These are phyloP conservation scores for Acrobasis consociella DNA, from an alignment of 2,888 invertebrate genomes.

Conservation along the genomic window DNA sequence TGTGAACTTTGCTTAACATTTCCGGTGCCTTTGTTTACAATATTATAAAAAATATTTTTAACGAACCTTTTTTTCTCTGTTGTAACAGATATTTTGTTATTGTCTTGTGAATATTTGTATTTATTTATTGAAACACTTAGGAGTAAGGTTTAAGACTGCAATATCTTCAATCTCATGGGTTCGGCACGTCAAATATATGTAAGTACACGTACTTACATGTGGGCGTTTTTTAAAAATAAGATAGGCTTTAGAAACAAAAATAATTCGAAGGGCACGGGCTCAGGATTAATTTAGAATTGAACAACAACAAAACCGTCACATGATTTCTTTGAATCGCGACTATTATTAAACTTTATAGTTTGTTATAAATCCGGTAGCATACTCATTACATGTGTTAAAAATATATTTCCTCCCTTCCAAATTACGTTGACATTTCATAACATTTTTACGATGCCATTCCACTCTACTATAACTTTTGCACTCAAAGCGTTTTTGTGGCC, in stretches of 20 bases:
- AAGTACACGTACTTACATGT: too few relatives aligned
- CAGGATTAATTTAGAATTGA: constrained; percentile 17
- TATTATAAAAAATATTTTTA: neutral
- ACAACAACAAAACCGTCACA: constrained; percentile 21
- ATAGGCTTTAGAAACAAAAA: neutral
- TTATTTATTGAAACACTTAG: too few relatives aligned
- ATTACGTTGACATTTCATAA: constrained; percentile 50
- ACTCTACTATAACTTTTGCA: constrained; percentile 45
- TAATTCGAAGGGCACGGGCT: constrained; percentile 1
- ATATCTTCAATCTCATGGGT: too few relatives aligned
- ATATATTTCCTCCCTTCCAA: constrained; percentile 27
- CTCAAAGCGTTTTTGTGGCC: constrained; percentile 37
- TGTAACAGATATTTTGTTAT: neutral
- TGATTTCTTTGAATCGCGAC: constrained; percentile 21
- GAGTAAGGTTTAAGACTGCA: too few relatives aligned
- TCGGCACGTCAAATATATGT: too few relatives aligned
- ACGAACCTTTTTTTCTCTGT: neutral
- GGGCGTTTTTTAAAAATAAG: neutral
- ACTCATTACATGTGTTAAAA: constrained; percentile 1
- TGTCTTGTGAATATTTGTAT: too few relatives aligned
- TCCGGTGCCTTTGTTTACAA: neutral
- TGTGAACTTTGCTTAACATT: constrained; percentile 22
- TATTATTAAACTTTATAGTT: constrained; percentile 20
- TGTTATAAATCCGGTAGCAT: constrained; percentile 21
- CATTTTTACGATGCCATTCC: constrained; percentile 57